These are phyloP conservation scores for Hyposoter dolosus DNA, from an alignment of 2,888 invertebrate genomes.

Conservation along the genomic window DNA sequence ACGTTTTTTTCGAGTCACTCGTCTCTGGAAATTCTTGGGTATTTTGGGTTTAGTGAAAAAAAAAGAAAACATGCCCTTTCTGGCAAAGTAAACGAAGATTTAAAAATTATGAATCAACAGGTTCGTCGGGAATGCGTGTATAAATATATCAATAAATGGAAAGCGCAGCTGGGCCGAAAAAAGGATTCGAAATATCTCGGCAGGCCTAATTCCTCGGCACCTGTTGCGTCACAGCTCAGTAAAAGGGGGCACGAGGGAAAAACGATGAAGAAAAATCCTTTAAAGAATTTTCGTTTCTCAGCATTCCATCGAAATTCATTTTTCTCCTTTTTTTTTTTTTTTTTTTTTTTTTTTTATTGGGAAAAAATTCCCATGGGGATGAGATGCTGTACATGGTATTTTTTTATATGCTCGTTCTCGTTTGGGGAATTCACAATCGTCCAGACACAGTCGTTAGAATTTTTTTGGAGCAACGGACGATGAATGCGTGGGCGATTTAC, in stretches of 20 bases:
- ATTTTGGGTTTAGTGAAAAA: not conserved
- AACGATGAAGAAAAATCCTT: not conserved
- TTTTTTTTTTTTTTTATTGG: not conserved
- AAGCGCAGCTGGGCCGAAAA: slow-evolving; percentile 7
- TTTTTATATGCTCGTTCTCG: not conserved
- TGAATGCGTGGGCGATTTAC: slow-evolving; percentile 42
- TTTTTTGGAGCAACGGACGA: slow-evolving; percentile 29
- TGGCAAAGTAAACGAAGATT: slow-evolving; percentile 42
- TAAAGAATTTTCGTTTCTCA: slow-evolving; percentile 9
- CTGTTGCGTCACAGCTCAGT: slow-evolving; percentile 30
- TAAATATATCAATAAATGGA: slow-evolving; percentile 6
- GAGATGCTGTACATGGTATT: not conserved
- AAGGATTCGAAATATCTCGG: slow-evolving; percentile 37
- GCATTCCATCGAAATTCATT: slow-evolving; percentile 7
- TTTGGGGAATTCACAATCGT: not conserved
- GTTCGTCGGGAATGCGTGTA: not conserved
- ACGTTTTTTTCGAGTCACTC: not conserved
- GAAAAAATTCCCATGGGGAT: not conserved
- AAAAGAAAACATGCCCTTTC: not conserved
- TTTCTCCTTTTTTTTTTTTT: slow-evolving; percentile 8
- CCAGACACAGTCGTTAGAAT: not conserved
- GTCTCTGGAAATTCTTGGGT: slow-evolving; percentile 1
- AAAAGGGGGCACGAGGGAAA: slow-evolving; percentile 14
- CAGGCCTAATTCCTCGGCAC: slow-evolving; percentile 38
- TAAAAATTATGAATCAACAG: slow-evolving; percentile 41